Evolutionary conservation across 2,797 vertebrate species (phyloP), one percentile per base, ranked within the genome.

Genomic region (Pseudomugil gertrudae): DNA sequence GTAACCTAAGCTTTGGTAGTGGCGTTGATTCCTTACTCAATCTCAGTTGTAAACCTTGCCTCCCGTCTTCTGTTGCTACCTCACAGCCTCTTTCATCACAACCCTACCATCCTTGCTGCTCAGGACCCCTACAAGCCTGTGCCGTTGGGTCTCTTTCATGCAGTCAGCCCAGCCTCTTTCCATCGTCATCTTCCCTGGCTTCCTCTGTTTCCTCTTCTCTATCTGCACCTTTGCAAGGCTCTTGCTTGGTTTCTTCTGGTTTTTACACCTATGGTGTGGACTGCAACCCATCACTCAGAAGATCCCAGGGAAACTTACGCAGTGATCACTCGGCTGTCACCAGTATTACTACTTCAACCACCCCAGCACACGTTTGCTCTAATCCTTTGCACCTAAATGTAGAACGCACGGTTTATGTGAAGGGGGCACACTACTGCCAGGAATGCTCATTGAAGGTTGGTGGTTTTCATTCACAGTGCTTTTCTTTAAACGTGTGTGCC

Each of bases 401-500:
- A 84, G 92, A 95, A 87, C 94, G 92, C 90, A 92, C 95, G 0
- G 90, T 95, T 85, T 97, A 93, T 93, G 91, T 96, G 88, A 96
- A 95, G 92, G 95, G 95, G 86, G 94, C 93, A 61, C 96, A 95
- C 93, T 96, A 94, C 95, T 97, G 96, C 92, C 94, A 89, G 92
- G 94, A 95, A 82, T 97, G 95, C 93, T 90, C 96, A 73, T 94
- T 92, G 80, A 96, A 99, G 98, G 98, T 99, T 95, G 79, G 98
- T 98, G 67, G 72, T 89, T 45, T 74, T 84, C 67, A 2, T 63
- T 68, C 38, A 63, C 55, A 47, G 35, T 76, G 51, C 57, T 29
- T 78, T 55, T 79, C 10, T 68, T 56, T 79, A 15, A 66, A 33
- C 73, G 15, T 35, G 23, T 45, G 17, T 62, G 19, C 51, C 13